phyloP scores from a whole-genome alignment of 2,113 vertebrate genomes.

The Saimiri boliviensis region DNA sequence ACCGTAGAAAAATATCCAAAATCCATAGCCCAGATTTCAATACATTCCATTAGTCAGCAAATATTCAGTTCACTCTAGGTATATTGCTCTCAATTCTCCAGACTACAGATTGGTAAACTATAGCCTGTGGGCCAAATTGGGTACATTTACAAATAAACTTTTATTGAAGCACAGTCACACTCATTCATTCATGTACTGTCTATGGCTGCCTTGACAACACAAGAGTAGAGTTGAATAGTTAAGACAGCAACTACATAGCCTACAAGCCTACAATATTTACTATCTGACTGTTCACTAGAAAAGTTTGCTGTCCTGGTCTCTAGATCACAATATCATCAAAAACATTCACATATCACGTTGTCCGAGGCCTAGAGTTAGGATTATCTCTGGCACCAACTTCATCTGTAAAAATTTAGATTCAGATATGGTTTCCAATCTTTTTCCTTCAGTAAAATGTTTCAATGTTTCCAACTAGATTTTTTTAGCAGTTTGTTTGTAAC shows the following conservation, averaged over 20 bases:
- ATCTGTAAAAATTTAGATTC: not conserved
- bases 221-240: not conserved
- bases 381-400: not conserved
- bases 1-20: not conserved
- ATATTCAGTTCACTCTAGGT: not conserved
- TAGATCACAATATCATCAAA: not conserved
- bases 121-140: not conserved
- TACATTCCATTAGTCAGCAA: not conserved
- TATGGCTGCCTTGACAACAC: not conserved
- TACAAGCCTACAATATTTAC: not conserved
- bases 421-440: not conserved
- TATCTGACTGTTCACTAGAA: not conserved
- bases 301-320: not conserved
- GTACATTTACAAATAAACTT: not conserved
- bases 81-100: not conserved
- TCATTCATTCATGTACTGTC: not conserved
- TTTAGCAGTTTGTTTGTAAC: not conserved
- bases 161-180: not conserved
- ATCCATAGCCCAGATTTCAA: not conserved
- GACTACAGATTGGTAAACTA: not conserved
- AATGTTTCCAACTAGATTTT: not conserved
- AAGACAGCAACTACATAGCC: not conserved
- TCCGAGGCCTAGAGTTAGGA: not conserved
- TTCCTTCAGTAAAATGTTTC: not conserved
- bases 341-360: not conserved